Evolutionary conservation across 1,140 invertebrate genomes (phyloP), one percentile per base, ranked within the genome.

Genomic region (Physella acuta): DNA sequence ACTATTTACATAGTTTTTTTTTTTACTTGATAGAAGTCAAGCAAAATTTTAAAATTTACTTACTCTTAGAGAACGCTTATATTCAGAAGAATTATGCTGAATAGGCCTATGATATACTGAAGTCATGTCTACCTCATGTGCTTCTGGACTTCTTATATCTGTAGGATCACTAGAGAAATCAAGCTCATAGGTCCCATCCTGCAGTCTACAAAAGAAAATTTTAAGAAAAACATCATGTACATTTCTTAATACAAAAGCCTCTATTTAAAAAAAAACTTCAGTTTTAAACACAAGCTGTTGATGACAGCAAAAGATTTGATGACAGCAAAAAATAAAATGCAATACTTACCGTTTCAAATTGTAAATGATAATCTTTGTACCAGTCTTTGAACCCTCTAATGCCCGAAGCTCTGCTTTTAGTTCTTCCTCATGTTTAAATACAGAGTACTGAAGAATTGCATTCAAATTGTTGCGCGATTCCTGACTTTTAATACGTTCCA

Each of bases 101-200:
- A 78, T 69, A 8, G 78, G 73, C 44, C 78, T 62, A 60, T 59
- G 59, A 24, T 79, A 76, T 1, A 73, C 73, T 17, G 74, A 76
- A 3, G 68, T 64, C 58, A 74, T 60, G 66, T 83, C 81, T n/a
- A 77, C 75, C 20, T 76, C 71, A 33, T 77, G 76, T 30, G 76
- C 76, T 67, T 82, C 79, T 33, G 81, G 78, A 56, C 81, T 81
- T 44, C 80, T 59, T 26, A 83, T 82, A 71, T 83, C 82, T 20
- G 52, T 36, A 8, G 73, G 73, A 52, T 82, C 76, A 68, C 78
- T 79, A 3, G 71, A 55, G 71, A 83, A 82, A 68, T 83, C 82
- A 55, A 83, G 68, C 70, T 83, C 82, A 33, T 77, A 59, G 33
- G 70, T 75, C 0, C 75, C 76, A 72, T 75, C 70, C 17, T 71